Evolutionary conservation across 2,888 invertebrate genomes (phyloP).

Genomic region (Ommatoiulus sabulosus): DNA sequence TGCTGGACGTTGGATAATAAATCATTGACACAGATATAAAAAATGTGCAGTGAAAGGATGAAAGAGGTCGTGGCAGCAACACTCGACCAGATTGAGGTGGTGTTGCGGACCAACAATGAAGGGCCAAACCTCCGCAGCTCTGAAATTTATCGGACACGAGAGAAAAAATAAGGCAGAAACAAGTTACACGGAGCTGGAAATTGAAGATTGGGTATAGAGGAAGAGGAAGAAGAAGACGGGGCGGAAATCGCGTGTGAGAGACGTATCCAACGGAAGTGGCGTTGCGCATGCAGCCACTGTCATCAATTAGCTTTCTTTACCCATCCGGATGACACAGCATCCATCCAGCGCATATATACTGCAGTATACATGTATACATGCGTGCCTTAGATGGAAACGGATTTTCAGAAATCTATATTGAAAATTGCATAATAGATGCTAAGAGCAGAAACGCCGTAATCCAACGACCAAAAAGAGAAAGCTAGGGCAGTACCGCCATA

Average conservation of each 20-base stretch:
- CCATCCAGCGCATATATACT: neutral
- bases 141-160: conserved; percentile 17
- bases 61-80: conserved; percentile 49
- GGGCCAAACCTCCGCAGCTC: neutral
- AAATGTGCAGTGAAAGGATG: conserved; percentile 25
- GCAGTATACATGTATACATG: neutral
- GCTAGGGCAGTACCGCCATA: neutral
- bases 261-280: conserved; percentile 17
- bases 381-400: neutral
- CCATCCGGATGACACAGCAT: conserved; percentile 49
- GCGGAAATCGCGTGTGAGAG: conserved; percentile 42
- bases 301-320: conserved; percentile 52
- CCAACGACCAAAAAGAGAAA: neutral
- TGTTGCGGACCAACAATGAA: conserved; percentile 50
- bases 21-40: neutral
- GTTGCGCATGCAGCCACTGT: conserved; percentile 47
- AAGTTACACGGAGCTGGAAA: neutral
- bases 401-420: neutral
- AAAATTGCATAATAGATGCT: neutral
- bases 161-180: neutral
- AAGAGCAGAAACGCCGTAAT: neutral
- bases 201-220: neutral
- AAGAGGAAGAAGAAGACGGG: neutral
- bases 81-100: conserved; percentile 50
- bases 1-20: conserved; percentile 33